Percentiles rank a stretch among this genome's conserved stretches.
phyloP scores from a whole-genome alignment of 2,113 vertebrate genomes.

The Erinaceus europaeus region DNA sequence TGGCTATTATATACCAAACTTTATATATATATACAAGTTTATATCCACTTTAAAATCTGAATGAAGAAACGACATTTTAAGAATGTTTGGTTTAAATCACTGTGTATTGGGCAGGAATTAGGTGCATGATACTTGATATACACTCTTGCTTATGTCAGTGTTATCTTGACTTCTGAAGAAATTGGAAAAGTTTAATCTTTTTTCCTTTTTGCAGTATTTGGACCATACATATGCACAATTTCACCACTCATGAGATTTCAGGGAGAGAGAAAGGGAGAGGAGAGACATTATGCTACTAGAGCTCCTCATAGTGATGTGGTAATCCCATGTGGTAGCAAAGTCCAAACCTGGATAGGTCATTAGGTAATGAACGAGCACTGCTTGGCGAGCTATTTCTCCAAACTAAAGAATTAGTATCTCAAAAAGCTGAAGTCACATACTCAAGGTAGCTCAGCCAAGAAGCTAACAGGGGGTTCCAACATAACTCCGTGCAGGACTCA shows the following conservation, averaged over 20 bases:
- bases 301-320: too few species aligned
- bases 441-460: neutral
- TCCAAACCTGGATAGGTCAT: too few species aligned
- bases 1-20: too few species aligned
- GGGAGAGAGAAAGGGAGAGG: too few species aligned
- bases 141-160: neutral
- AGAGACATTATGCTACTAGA: too few species aligned
- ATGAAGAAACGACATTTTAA: neutral
- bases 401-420: too few species aligned
- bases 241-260: too few species aligned
- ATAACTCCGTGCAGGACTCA: neutral
- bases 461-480: neutral
- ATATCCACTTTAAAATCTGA: neutral
- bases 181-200: neutral
- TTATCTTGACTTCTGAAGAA: neutral
- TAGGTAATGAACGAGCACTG: too few species aligned
- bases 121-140: neutral
- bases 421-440: neutral
- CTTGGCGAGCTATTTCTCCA: too few species aligned
- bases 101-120: neutral
- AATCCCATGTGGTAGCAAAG: too few species aligned
- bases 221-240: too few species aligned
- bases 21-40: neutral
- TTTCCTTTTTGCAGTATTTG: too few species aligned
- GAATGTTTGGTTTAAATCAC: neutral